Evolutionary conservation across 2,113 vertebrate genomes (phyloP).

Genomic region (Ictidomys tridecemlineatus): DNA sequence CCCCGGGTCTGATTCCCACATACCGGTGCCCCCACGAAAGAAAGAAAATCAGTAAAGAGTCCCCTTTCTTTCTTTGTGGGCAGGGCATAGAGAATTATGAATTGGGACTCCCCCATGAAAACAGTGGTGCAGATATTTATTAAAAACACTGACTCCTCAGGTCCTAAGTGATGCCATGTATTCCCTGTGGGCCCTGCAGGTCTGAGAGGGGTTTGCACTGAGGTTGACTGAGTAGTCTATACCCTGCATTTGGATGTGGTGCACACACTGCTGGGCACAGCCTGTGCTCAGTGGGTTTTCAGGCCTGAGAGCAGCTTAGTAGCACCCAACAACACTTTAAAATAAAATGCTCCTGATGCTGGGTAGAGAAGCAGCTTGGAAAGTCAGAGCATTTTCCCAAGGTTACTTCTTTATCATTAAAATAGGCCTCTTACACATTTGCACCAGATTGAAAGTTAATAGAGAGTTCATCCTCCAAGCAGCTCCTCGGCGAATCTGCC

Average conservation of each 20-base stretch:
- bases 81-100: neutral
- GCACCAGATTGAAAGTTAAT: constrained; percentile 63
- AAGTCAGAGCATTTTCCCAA: neutral
- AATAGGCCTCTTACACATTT: constrained; percentile 28
- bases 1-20: neutral
- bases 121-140: neutral
- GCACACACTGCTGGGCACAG: neutral
- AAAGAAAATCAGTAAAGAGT: neutral
- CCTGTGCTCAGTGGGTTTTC: neutral
- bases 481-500: constrained; percentile 39
- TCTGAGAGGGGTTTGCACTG: neutral
- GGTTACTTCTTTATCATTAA: constrained; percentile 49
- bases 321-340: neutral
- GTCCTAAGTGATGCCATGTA: neutral
- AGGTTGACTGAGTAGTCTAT: too few species aligned
- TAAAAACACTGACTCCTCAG: neutral
- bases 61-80: neutral
- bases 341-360: neutral
- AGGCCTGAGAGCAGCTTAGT: rapidly evolving
- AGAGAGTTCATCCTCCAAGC: constrained; percentile 57
- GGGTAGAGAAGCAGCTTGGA: neutral
- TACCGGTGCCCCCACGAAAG: neutral
- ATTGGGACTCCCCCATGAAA: neutral
- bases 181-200: neutral
- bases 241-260: neutral